Percentiles rank a stretch among this genome's conserved stretches.
Conservation (phyloP, 2,797 vertebrate species). For the Anableps anableps region DNA sequence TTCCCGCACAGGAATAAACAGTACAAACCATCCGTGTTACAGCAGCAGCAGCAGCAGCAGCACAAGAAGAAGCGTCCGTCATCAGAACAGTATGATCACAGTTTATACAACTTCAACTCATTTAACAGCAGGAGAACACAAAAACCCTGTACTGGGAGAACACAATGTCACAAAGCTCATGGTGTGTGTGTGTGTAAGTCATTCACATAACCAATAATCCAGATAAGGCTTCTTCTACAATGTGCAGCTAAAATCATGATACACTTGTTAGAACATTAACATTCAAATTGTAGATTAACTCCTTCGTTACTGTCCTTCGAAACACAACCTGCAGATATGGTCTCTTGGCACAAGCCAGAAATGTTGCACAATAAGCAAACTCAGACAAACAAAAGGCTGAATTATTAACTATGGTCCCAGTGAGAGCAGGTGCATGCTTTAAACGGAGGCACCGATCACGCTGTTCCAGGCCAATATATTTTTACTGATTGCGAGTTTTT, state of each 20-base stretch:
- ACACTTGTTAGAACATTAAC: slow-evolving; percentile 50
- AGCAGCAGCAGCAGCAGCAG: slow-evolving; percentile 28
- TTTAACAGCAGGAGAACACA: slow-evolving; percentile 36
- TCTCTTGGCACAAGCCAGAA: slow-evolving; percentile 24
- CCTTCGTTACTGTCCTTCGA: slow-evolving; percentile 33
- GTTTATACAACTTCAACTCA: slow-evolving; percentile 41
- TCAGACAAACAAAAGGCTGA: slow-evolving; percentile 42
- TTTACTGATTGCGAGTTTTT: neutral
- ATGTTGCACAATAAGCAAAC: slow-evolving; percentile 21
- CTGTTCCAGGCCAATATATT: neutral
- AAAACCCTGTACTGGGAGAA: slow-evolving; percentile 46
- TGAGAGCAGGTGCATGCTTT: slow-evolving; percentile 32
- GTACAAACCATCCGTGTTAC: slow-evolving; percentile 37
- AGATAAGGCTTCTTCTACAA: slow-evolving; percentile 77
- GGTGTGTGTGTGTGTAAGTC: slow-evolving; percentile 35
- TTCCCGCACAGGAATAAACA: slow-evolving; percentile 17
- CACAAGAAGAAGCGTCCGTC: slow-evolving; percentile 23
- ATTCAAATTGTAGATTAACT: slow-evolving; percentile 66
- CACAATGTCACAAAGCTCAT: slow-evolving; percentile 48
- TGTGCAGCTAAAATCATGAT: slow-evolving; percentile 65
- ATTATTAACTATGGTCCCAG: slow-evolving; percentile 54
- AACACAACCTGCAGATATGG: slow-evolving; percentile 38
- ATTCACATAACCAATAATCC: slow-evolving; percentile 56
- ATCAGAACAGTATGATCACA: slow-evolving; percentile 51
- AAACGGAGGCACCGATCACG: slow-evolving; percentile 13